These are phyloP conservation scores for Magallana angulata DNA, from an alignment of 1,140 invertebrate species.

Conservation along the genomic window DNA sequence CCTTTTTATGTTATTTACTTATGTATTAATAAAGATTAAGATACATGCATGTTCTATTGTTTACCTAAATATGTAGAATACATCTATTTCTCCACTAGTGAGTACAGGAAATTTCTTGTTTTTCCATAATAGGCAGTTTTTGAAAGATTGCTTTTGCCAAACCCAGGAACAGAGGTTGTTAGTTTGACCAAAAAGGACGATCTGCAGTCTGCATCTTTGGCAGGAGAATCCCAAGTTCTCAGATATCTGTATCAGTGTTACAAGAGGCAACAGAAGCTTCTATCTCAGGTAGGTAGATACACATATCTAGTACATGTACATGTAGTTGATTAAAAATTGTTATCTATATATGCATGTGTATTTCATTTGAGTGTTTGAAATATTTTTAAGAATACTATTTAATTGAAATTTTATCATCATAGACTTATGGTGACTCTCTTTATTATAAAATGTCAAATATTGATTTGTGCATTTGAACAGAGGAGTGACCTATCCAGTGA, in stretches of 20 bases:
- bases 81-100: too few species aligned
- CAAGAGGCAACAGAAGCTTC: constrained; percentile 54
- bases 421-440: background rate
- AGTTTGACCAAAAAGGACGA: constrained; percentile 76
- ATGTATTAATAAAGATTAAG: too few species aligned
- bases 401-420: too few species aligned
- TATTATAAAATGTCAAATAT: background rate
- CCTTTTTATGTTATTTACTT: too few species aligned
- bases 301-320: background rate
- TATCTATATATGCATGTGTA: too few species aligned
- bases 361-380: too few species aligned
- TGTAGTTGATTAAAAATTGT: too few species aligned
- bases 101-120: constrained; percentile 67
- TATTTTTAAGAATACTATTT: too few species aligned
- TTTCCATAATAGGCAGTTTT: constrained; percentile 86
- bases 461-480: background rate
- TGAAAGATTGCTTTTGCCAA: constrained; percentile 86
- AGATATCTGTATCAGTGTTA: constrained; percentile 74
- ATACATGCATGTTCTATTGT: too few species aligned
- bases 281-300: background rate
- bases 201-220: constrained; percentile 65
- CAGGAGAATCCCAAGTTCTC: constrained; percentile 66
- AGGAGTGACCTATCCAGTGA: constrained; percentile 35
- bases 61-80: too few species aligned
- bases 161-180: constrained; percentile 75